These are phyloP conservation scores for Dugesia japonica DNA, from an alignment of 2,888 invertebrate species.

Conservation along the genomic window DNA sequence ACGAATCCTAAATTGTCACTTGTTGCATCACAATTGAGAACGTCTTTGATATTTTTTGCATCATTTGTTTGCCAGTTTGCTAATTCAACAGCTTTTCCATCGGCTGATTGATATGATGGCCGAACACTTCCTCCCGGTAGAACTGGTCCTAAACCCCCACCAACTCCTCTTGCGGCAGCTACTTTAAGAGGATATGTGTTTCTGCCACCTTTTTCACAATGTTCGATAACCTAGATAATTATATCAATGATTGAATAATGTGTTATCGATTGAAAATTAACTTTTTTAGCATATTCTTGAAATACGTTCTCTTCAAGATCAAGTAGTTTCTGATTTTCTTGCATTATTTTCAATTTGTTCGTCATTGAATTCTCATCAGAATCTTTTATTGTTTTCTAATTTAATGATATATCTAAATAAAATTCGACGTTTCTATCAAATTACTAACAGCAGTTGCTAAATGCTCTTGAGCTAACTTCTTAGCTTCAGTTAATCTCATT, in stretches of 20 bases:
- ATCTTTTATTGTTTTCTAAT: constrained; percentile 9
- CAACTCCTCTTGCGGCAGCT: constrained; percentile 42
- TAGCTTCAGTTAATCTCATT: constrained; percentile 38
- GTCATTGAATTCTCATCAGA: constrained; percentile 22
- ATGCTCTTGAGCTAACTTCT: constrained; percentile 39
- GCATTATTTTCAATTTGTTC: constrained; percentile 39
- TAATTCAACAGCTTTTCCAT: constrained; percentile 43
- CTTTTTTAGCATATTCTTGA: constrained; percentile 43
- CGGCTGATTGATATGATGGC: constrained; percentile 45
- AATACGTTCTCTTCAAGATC: constrained; percentile 45
- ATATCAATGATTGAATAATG: not conserved
- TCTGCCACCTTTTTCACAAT: constrained; percentile 44
- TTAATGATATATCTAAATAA: not conserved
- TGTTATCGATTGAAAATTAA: not conserved
- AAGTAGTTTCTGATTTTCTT: constrained; percentile 42
- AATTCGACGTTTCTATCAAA: not conserved
- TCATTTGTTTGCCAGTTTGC: constrained; percentile 42
- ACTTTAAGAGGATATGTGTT: constrained; percentile 44
- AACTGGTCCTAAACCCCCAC: constrained; percentile 43
- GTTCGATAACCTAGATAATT: constrained; percentile 41
- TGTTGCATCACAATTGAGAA: constrained; percentile 39
- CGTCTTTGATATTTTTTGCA: constrained; percentile 42
- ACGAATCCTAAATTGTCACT: constrained; percentile 46
- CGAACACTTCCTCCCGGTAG: constrained; percentile 44
- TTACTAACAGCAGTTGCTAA: constrained; percentile 40